These are phyloP conservation scores for Salmo trutta DNA, from an alignment of 2,797 vertebrate genomes.

Conservation along the genomic window DNA sequence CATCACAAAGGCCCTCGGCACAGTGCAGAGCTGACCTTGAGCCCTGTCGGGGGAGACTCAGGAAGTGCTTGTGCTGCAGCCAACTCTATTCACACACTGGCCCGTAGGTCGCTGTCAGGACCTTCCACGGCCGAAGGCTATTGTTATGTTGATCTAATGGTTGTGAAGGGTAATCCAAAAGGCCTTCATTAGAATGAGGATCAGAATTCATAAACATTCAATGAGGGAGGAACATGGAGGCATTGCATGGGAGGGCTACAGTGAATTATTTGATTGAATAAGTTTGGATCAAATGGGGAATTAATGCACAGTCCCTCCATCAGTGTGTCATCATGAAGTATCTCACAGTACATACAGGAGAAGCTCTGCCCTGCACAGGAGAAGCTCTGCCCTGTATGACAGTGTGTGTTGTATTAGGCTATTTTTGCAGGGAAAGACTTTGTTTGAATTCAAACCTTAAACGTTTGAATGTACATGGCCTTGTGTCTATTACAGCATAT, in stretches of 20 bases:
- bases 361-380: neutral
- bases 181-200: constrained; percentile 59
- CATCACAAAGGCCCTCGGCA: constrained; percentile 75
- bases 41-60: constrained; percentile 65
- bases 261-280: neutral
- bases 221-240: constrained; percentile 31
- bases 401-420: neutral
- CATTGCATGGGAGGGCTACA: constrained; percentile 27
- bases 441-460: neutral
- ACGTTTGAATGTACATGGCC: too few relatives aligned
- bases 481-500: too few relatives aligned
- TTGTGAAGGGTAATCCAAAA: constrained; percentile 64
- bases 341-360: neutral
- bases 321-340: neutral
- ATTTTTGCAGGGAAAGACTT: neutral
- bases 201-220: constrained; percentile 5
- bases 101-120: constrained; percentile 62
- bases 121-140: constrained; percentile 36
- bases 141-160: constrained; percentile 78
- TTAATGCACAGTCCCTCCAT: neutral
- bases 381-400: neutral
- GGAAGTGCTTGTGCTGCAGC: constrained; percentile 67
- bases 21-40: constrained; percentile 71
- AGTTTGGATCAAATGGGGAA: neutral
- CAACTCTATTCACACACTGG: constrained; percentile 61